These are phyloP conservation scores for roundworm (Caenorhabditis elegans) DNA, from an alignment of 1,140 invertebrate genomes.

Conservation along the genomic window DNA sequence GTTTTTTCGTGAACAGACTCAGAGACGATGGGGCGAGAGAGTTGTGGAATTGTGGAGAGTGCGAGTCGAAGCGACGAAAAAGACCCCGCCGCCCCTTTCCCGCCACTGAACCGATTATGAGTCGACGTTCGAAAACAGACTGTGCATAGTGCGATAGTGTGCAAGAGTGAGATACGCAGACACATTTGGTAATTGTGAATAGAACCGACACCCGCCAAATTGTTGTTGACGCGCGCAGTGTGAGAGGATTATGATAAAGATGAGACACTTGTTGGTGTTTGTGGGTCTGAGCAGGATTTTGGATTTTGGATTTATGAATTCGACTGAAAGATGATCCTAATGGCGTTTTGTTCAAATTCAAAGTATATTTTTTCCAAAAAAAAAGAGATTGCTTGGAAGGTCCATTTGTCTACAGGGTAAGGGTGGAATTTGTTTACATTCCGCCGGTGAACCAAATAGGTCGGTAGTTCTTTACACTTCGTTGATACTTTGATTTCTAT, in stretches of 20 bases:
- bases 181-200: not conserved
- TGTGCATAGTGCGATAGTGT: not conserved
- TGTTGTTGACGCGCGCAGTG: no score
- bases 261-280: no score
- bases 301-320: no score
- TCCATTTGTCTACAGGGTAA: no score
- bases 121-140: constrained; percentile 17
- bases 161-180: not conserved
- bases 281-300: no score
- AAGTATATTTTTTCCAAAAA: no score
- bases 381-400: no score
- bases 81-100: constrained; percentile 19
- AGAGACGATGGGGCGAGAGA: not conserved
- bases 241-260: no score
- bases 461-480: not conserved
- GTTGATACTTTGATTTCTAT: not conserved
- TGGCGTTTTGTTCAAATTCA: no score
- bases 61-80: not conserved
- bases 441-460: not conserved
- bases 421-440: not conserved
- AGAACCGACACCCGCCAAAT: not conserved
- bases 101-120: constrained; percentile 19
- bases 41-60: not conserved
- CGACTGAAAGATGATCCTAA: no score
- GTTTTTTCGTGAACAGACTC: not conserved